Conservation (phyloP, 2,797 vertebrate species). For the Mormyrus proboscirostris region DNA sequence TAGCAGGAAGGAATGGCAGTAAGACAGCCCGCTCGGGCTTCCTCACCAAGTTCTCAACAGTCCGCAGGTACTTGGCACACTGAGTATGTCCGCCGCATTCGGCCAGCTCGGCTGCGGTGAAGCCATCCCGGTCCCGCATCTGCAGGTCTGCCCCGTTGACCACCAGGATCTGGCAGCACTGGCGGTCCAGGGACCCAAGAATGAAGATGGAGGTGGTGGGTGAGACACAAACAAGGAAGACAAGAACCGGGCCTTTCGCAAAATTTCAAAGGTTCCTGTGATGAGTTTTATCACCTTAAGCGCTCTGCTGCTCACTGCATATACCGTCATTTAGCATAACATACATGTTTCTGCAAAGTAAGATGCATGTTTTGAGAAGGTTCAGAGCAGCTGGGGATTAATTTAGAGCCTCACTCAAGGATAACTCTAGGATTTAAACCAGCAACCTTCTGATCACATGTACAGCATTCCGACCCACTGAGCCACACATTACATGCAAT, state of each 20-base stretch:
- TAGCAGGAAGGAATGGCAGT: not conserved
- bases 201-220: not conserved
- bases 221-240: not conserved
- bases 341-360: not conserved
- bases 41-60: slow-evolving; percentile 89
- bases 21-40: not conserved
- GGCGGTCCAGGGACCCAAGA: not conserved
- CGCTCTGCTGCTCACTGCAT: not conserved
- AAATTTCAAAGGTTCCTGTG: not conserved
- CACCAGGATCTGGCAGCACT: slow-evolving; percentile 68
- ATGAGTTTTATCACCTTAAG: not conserved
- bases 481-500: not conserved
- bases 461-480: not conserved
- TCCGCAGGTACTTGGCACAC: slow-evolving; percentile 91
- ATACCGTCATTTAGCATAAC: not conserved
- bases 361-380: not conserved
- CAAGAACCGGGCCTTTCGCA: not conserved
- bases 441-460: not conserved
- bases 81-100: slow-evolving; percentile 85
- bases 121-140: slow-evolving; percentile 79
- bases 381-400: not conserved
- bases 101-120: slow-evolving; percentile 84
- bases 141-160: slow-evolving; percentile 87
- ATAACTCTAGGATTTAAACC: not conserved
- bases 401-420: not conserved